These are phyloP conservation scores for Drosophila nr. perissopoda DNA, from an alignment of 2,888 invertebrate species.

Conservation along the genomic window DNA sequence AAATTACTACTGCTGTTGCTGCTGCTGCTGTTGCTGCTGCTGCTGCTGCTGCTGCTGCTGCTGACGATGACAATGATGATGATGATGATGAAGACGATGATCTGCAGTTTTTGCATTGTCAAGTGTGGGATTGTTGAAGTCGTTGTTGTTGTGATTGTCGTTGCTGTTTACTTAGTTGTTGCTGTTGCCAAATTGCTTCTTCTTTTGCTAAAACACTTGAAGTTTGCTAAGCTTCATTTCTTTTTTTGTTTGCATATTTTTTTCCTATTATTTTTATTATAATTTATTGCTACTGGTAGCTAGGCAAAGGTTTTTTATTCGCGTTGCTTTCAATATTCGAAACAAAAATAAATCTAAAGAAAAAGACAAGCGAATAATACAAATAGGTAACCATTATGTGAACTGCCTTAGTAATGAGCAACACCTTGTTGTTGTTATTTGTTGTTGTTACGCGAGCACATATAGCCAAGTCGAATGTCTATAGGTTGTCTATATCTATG, in stretches of 20 bases:
- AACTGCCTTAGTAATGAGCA: slow-evolving; percentile 81
- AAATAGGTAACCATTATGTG: slow-evolving; percentile 76
- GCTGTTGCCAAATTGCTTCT: slow-evolving; percentile 34
- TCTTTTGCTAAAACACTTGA: slow-evolving; percentile 25
- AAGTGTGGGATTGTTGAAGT: slow-evolving; percentile 42
- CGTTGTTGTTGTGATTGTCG: slow-evolving; percentile 11
- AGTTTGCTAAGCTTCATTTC: slow-evolving; percentile 31
- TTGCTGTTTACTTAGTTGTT: slow-evolving; percentile 39
- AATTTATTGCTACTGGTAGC: slow-evolving; percentile 56
- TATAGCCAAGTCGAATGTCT: slow-evolving; percentile 22
- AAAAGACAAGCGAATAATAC: slow-evolving; percentile 44
- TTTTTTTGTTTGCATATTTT: slow-evolving; percentile 35
- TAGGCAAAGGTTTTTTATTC: slow-evolving; percentile 19
- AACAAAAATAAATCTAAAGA: slow-evolving; percentile 65
- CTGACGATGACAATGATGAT: slow-evolving; percentile 32
- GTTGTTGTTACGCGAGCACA: slow-evolving; percentile 35
- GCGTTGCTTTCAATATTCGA: slow-evolving; percentile 58
- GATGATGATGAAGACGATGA: slow-evolving; percentile 60
- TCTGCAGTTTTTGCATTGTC: slow-evolving; percentile 71
- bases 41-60: slow-evolving; percentile 11
- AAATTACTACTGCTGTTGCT: slow-evolving; percentile 3
- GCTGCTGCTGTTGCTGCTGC: slow-evolving; percentile 2
- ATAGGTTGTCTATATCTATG: slow-evolving; percentile 17
- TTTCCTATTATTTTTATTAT: slow-evolving; percentile 58
- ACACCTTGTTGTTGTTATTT: slow-evolving; percentile 30